Conservation (phyloP, 2,797 vertebrate genomes). For the Petrocephalus schoutedeni region DNA sequence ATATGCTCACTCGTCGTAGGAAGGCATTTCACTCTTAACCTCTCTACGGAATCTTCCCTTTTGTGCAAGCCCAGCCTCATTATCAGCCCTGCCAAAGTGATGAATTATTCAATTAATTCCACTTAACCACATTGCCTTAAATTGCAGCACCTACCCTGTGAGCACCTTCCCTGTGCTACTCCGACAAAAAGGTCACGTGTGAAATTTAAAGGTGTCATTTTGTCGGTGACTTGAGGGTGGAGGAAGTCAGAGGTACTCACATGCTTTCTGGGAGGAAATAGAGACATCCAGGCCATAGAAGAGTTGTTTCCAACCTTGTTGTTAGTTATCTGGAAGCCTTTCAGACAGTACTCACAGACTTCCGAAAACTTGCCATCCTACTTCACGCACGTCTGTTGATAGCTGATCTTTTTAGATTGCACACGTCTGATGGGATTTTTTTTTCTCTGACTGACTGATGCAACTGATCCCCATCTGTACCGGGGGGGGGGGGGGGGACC, state of each 20-base stretch:
- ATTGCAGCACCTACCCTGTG: neutral
- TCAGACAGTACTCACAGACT: neutral
- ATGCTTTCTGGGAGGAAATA: neutral
- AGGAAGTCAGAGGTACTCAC: neutral
- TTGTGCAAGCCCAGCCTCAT: neutral
- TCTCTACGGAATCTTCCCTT: neutral
- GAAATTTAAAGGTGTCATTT: neutral
- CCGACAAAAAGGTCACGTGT: neutral
- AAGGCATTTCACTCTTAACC: neutral
- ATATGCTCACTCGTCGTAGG: neutral
- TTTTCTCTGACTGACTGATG: neutral
- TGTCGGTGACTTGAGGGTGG: neutral
- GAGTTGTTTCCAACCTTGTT: neutral
- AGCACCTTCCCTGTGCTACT: neutral
- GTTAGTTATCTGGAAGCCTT: neutral
- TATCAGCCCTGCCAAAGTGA: constrained; percentile 12
- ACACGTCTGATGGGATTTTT: neutral
- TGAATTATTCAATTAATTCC: constrained; percentile 8
- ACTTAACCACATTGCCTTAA: neutral
- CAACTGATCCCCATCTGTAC: neutral
- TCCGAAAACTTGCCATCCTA: neutral
- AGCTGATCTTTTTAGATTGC: neutral
- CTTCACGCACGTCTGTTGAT: neutral
- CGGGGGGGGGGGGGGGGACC: too few species aligned
- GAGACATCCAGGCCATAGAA: neutral